Conservation (phyloP, 2,797 vertebrate species). For the Gobionotothen gibberifrons region DNA sequence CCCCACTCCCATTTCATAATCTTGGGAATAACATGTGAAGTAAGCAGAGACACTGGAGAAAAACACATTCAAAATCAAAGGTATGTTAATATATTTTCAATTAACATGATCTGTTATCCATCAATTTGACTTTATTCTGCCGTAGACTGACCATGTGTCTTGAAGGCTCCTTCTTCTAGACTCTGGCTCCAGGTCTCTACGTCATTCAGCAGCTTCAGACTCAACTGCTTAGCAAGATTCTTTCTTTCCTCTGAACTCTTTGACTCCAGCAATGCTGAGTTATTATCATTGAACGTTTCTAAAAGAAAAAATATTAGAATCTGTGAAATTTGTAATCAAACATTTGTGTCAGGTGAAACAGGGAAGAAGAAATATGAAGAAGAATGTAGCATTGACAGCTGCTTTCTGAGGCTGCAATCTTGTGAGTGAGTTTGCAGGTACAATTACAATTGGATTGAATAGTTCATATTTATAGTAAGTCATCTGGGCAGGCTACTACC, state of each 20-base stretch:
- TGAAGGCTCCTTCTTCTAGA: constrained; percentile 53
- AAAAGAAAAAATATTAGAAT: constrained; percentile 5
- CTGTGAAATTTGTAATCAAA: constrained; percentile 6
- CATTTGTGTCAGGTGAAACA: not conserved
- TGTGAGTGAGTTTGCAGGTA: not conserved
- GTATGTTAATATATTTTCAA: not conserved
- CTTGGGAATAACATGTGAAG: constrained; percentile 48
- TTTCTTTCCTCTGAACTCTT: constrained; percentile 44
- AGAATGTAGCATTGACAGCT: too few relatives aligned
- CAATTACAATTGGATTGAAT: not conserved
- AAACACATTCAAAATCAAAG: not conserved
- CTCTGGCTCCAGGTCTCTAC: constrained; percentile 43
- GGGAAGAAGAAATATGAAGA: too few relatives aligned
- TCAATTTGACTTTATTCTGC: not conserved
- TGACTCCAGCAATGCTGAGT: constrained; percentile 8
- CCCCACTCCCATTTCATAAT: constrained; percentile 76
- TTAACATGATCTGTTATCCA: not conserved
- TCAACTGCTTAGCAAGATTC: constrained; percentile 14
- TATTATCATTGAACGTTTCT: constrained; percentile 35
- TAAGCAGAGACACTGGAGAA: constrained; percentile 46
- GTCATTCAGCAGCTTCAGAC: not conserved
- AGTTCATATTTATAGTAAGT: not conserved
- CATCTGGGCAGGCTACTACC: constrained; percentile 32
- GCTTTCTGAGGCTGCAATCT: not conserved
- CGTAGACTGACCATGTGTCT: constrained; percentile 46